Conservation (phyloP, 2,797 vertebrate species). For the Phataginus tricuspis region DNA sequence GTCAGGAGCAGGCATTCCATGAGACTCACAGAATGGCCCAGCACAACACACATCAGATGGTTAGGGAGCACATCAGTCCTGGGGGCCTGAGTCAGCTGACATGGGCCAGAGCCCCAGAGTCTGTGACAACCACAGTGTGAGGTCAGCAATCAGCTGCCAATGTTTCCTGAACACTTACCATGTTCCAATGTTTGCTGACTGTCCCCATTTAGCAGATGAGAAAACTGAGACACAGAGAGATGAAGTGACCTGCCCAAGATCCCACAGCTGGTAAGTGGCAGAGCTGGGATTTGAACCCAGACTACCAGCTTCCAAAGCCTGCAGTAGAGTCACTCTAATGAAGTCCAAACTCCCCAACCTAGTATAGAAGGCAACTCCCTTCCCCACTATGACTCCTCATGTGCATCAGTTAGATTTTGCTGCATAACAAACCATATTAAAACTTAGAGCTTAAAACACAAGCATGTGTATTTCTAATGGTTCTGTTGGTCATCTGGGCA, state of each 20-base stretch:
- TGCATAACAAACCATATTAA: background rate
- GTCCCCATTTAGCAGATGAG: background rate
- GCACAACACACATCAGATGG: accelerated
- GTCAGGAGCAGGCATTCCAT: background rate
- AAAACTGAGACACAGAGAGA: background rate
- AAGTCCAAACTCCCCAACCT: background rate
- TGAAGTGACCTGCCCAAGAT: background rate
- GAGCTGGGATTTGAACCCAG: background rate
- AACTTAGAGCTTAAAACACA: background rate
- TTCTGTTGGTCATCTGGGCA: background rate
- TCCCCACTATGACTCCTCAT: background rate
- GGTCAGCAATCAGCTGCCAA: background rate
- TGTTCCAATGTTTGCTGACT: background rate
- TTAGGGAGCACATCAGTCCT: background rate
- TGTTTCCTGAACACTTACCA: background rate
- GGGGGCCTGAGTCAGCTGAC: background rate
- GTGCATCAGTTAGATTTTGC: background rate
- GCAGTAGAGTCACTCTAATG: background rate
- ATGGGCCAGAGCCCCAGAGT: background rate
- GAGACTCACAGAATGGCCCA: background rate
- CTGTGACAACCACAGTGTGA: background rate
- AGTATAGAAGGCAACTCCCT: background rate
- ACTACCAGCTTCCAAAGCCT: background rate
- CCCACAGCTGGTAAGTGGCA: background rate
- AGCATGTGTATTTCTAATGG: background rate